phyloP scores from a whole-genome alignment of 2,113 vertebrate species.

The Sinocyclocheilus anshuiensis region DNA sequence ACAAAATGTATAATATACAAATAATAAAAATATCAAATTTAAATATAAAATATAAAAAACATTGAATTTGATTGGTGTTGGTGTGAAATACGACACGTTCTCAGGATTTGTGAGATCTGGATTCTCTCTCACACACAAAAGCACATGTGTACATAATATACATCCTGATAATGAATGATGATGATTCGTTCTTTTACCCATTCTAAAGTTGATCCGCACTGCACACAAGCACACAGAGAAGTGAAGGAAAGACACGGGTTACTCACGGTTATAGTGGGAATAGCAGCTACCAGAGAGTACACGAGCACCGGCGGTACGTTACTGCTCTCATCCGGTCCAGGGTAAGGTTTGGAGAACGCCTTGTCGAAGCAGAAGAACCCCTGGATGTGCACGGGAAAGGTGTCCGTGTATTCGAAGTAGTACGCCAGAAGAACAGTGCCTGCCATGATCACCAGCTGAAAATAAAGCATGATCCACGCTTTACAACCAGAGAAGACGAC shows the following conservation, averaged over 20 bases:
- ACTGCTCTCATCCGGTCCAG: slow-evolving; percentile 83
- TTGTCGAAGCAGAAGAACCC: slow-evolving; percentile 93
- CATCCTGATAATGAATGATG: background rate
- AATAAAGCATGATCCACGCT: slow-evolving; percentile 67
- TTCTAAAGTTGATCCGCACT: slow-evolving; percentile 19
- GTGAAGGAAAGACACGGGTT: background rate
- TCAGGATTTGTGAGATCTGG: background rate
- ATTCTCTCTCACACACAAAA: background rate
- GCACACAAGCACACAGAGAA: slow-evolving; percentile 16
- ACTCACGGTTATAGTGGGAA: slow-evolving; percentile 85
- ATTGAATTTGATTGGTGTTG: background rate
- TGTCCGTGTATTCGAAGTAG: slow-evolving; percentile 62
- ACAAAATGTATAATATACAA: too few species aligned
- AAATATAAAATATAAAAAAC: too few species aligned
- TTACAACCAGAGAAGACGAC: slow-evolving; percentile 59
- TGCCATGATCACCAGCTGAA: too few species aligned
- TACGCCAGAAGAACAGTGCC: too few species aligned
- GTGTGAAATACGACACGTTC: background rate
- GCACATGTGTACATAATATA: background rate
- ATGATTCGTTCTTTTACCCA: background rate
- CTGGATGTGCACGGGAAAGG: slow-evolving; percentile 87
- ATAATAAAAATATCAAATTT: too few species aligned
- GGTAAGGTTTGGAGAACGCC: slow-evolving; percentile 86
- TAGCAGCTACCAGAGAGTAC: slow-evolving; percentile 84
- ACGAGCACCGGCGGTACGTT: slow-evolving; percentile 84